phyloP scores from a whole-genome alignment of 2,888 invertebrate species.

The Cataglyphis altisquamis region DNA sequence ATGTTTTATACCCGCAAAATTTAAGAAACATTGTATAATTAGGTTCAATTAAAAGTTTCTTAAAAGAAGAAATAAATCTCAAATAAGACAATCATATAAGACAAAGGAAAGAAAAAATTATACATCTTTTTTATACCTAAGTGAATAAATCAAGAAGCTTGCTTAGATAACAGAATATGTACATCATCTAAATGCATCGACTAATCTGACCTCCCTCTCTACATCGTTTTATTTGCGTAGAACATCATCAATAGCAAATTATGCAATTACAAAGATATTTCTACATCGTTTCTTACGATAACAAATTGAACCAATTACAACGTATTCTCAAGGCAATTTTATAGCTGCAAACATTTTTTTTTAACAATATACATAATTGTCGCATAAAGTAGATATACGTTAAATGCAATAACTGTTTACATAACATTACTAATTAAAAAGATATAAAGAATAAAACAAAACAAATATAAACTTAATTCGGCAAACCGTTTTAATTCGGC shows the following conservation, averaged over 20 bases:
- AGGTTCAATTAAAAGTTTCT: conserved; percentile 3
- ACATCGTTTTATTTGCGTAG: conserved; percentile 12
- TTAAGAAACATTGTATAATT: neutral
- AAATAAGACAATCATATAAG: neutral
- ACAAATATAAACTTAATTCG: neutral
- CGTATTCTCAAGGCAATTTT: conserved; percentile 17
- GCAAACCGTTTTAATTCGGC: neutral
- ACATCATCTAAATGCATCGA: conserved; percentile 23
- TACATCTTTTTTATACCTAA: neutral
- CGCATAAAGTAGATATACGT: neutral
- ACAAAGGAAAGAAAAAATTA: neutral
- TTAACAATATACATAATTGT: conserved; percentile 19
- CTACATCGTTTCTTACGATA: conserved; percentile 14
- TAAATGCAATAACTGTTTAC: neutral
- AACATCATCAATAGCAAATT: conserved; percentile 34
- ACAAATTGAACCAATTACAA: conserved; percentile 27
- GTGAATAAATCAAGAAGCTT: neutral
- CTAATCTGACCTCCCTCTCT: conserved; percentile 4
- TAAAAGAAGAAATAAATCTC: neutral
- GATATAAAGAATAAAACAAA: neutral
- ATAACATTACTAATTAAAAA: neutral
- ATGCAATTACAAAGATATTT: conserved; percentile 11
- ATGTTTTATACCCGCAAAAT: neutral
- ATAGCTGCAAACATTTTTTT: conserved; percentile 1
- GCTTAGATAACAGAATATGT: conserved; percentile 19